A percentile compares a stretch with the other conserved stretches of the same genome.
phyloP scores from a whole-genome alignment of 2,888 invertebrate species.

The Drosophila austrosaltans region DNA sequence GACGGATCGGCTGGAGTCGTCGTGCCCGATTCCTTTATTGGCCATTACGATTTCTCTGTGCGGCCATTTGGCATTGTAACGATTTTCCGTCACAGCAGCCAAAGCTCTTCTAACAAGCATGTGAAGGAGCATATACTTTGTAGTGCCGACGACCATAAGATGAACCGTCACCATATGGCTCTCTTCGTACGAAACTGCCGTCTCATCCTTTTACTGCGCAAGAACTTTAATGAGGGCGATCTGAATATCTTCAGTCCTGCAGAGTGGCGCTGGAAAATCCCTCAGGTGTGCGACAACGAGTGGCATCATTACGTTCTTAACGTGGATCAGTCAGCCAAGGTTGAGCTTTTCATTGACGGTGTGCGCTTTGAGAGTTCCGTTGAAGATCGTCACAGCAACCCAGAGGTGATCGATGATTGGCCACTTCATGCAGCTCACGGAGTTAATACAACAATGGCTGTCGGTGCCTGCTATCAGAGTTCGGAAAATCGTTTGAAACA shows the following conservation, averaged over 20 bases:
- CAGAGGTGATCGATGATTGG: conserved; percentile 99
- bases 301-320: conserved; percentile 99
- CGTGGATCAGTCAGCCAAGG: conserved; percentile 91
- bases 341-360: conserved; percentile 95
- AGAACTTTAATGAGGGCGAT: conserved; percentile 96
- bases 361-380: conserved; percentile 84
- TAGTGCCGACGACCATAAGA: conserved; percentile 98
- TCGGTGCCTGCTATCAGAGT: conserved; percentile 99
- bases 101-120: conserved; percentile 91
- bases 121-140: conserved; percentile 98
- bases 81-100: conserved; percentile 96
- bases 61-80: conserved; percentile 95
- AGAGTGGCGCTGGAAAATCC: conserved; percentile 99
- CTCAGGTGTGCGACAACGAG: conserved; percentile 97
- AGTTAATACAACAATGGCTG: conserved; percentile 95
- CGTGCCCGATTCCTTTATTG: conserved; percentile 90
- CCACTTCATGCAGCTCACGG: conserved; percentile 97
- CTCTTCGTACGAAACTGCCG: conserved; percentile 98
- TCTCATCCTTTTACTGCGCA: conserved; percentile 93
- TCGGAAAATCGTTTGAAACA: conserved; percentile 96
- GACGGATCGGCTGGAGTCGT: conserved; percentile 96
- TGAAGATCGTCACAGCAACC: conserved; percentile 88
- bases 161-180: conserved; percentile 99
- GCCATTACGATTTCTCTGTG: conserved; percentile 87
- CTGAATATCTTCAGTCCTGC: conserved; percentile 98